A percentile compares a stretch with the other conserved stretches of the same genome.
Evolutionary conservation across 1,140 invertebrate genomes (phyloP).

Genomic region (Drosophila insularis): DNA sequence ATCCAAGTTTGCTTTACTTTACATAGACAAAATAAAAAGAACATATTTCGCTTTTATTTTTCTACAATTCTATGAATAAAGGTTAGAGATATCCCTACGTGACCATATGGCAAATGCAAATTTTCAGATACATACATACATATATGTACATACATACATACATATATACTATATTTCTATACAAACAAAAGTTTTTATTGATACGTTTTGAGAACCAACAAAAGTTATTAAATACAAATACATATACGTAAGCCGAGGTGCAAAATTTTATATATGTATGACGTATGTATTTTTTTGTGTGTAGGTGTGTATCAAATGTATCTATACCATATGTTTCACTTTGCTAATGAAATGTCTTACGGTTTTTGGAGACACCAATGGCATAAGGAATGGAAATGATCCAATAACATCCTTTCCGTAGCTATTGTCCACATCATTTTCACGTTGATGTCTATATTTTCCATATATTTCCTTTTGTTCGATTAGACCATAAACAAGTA

Average conservation of each 20-base stretch:
- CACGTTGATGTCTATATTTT: conserved; percentile 29
- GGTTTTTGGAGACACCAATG: conserved; percentile 86
- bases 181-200: no score
- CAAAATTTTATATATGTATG: conserved; percentile 9
- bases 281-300: neutral
- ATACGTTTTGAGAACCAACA: neutral
- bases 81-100: neutral
- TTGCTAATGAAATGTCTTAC: conserved; percentile 83
- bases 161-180: neutral
- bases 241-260: conserved; percentile 4
- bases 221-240: neutral
- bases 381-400: conserved; percentile 88
- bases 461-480: conserved; percentile 39
- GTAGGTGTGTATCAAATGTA: conserved; percentile 1
- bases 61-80: neutral
- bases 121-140: neutral
- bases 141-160: neutral
- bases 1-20: no score
- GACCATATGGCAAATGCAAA: neutral
- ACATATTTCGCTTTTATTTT: neutral
- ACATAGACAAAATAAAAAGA: neutral
- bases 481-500: conserved; percentile 48
- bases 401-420: conserved; percentile 49
- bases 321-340: neutral
- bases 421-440: conserved; percentile 36